Conservation (phyloP, 2,888 invertebrate genomes). For the Parnassius mnemosyne region DNA sequence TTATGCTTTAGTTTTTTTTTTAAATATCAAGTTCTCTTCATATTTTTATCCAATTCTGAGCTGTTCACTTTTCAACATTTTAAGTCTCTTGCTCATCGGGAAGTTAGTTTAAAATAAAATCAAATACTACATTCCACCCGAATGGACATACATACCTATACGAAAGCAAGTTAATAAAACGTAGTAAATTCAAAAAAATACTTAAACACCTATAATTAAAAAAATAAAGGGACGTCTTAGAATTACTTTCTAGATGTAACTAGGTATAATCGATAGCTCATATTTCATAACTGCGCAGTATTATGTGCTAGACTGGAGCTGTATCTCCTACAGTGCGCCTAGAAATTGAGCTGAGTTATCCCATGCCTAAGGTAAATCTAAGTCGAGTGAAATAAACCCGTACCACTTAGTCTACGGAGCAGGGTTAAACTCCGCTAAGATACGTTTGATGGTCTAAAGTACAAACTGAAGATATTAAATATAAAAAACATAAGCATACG, state of each 20-base stretch:
- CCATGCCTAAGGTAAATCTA: conserved; percentile 40
- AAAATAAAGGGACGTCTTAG: not conserved
- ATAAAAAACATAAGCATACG: no score
- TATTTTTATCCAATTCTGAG: no score
- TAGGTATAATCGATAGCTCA: not conserved
- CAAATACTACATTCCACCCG: no score
- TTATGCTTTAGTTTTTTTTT: no score
- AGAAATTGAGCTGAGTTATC: conserved; percentile 47
- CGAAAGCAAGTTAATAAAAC: no score
- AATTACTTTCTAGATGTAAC: not conserved
- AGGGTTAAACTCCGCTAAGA: conserved; percentile 61
- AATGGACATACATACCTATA: no score
- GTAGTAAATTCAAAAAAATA: no score
- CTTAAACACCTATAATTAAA: not conserved
- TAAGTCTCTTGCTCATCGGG: no score
- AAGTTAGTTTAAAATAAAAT: no score
- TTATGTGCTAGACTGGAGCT: conserved; percentile 11
- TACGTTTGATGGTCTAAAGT: conserved; percentile 40
- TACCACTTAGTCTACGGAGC: conserved; percentile 60
- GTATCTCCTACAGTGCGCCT: conserved; percentile 45
- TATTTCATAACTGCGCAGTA: conserved; percentile 13
- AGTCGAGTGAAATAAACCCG: conserved; percentile 62
- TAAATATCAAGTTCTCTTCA: no score
- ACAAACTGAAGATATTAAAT: conserved; percentile 8
- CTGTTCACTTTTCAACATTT: no score